A percentile compares a stretch with the other conserved stretches of the same genome.
phyloP scores from a whole-genome alignment of 2,888 invertebrate genomes.

The Hypercompe scribonia region DNA sequence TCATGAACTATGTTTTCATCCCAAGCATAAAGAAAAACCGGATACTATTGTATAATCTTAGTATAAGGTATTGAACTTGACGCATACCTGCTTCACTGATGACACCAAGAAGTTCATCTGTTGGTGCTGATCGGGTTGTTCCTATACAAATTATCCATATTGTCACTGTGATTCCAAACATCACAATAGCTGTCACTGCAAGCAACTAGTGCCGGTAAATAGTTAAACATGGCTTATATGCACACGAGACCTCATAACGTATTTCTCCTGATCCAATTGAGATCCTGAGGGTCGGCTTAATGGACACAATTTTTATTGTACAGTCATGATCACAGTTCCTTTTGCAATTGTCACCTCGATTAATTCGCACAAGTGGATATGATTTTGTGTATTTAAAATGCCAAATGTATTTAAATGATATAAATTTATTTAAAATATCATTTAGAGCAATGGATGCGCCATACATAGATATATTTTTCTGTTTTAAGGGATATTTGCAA shows the following conservation, averaged over 20 bases:
- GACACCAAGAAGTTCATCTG: slow-evolving; percentile 67
- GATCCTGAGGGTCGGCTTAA: slow-evolving; percentile 72
- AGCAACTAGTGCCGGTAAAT: slow-evolving; percentile 61
- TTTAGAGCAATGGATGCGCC: not conserved
- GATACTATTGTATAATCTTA: not conserved
- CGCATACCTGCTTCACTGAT: slow-evolving; percentile 68
- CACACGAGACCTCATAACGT: slow-evolving; percentile 65
- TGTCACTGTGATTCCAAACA: slow-evolving; percentile 57
- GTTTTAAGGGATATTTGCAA: not conserved
- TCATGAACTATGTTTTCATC: not conserved
- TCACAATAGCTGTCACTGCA: slow-evolving; percentile 53
- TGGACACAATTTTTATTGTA: slow-evolving; percentile 72
- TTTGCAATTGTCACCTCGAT: slow-evolving; percentile 24
- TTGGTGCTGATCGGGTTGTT: slow-evolving; percentile 56
- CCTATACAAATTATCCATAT: slow-evolving; percentile 62
- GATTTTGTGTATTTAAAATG: not conserved
- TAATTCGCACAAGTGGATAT: not conserved
- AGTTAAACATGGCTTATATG: slow-evolving; percentile 71
- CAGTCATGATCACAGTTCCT: slow-evolving; percentile 57
- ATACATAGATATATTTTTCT: not conserved
- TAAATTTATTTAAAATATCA: not conserved
- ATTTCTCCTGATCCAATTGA: slow-evolving; percentile 79
- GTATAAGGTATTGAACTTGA: not conserved
- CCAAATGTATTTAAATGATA: not conserved
- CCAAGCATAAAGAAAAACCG: not conserved